Percentiles rank a stretch among this genome's conserved stretches.
Evolutionary conservation across 2,113 vertebrate species (phyloP).

Genomic region (Pterocles burchelli): DNA sequence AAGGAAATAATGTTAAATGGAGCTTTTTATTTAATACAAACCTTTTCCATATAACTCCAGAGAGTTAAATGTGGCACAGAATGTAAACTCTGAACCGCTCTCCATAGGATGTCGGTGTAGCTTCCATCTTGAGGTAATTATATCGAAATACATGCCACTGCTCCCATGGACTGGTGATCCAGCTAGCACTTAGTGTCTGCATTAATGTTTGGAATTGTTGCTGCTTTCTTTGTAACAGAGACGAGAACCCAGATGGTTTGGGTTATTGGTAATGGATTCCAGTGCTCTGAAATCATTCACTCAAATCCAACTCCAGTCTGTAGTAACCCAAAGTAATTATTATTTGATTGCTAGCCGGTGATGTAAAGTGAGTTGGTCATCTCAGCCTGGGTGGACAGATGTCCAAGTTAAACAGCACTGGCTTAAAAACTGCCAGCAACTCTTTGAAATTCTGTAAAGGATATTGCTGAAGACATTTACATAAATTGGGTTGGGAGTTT

Average conservation of each 20-base stretch:
- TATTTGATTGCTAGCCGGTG: constrained; percentile 50
- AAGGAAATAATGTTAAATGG: constrained; percentile 71
- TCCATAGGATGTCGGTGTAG: constrained; percentile 29
- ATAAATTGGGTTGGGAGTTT: constrained; percentile 20
- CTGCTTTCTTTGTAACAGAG: constrained; percentile 64
- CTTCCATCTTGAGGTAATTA: constrained; percentile 62
- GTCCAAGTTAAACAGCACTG: constrained; percentile 59
- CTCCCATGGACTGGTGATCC: constrained; percentile 38
- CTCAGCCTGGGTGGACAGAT: constrained; percentile 40
- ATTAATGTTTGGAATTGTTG: constrained; percentile 55
- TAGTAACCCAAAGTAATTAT: constrained; percentile 59
- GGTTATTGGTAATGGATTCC: constrained; percentile 69
- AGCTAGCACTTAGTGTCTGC: constrained; percentile 40
- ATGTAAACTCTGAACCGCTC: constrained; percentile 37
- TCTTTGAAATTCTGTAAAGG: constrained; percentile 9
- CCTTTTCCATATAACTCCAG: constrained; percentile 55
- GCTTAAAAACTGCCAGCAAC: constrained; percentile 37
- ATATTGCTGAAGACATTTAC: constrained; percentile 33
- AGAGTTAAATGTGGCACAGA: constrained; percentile 67
- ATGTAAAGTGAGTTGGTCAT: constrained; percentile 63
- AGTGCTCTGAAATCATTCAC: constrained; percentile 56
- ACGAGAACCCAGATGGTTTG: constrained; percentile 58
- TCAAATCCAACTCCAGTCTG: constrained; percentile 44
- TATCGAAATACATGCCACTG: constrained; percentile 14
- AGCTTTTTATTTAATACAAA: constrained; percentile 74